Conservation (phyloP, 1,140 invertebrate genomes). For the Calliphora vicina region DNA sequence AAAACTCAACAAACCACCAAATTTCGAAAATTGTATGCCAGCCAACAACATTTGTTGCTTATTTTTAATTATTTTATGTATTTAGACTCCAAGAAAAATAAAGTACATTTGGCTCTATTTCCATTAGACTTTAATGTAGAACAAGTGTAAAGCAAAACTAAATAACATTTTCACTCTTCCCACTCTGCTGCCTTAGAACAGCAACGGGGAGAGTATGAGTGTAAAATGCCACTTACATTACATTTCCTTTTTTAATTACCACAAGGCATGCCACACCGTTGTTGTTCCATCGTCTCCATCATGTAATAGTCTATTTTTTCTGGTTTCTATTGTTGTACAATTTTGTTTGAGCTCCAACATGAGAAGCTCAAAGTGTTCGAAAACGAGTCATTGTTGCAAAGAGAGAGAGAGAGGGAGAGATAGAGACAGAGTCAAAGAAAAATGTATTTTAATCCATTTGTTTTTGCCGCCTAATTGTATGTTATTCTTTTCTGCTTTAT, state of each 20-base stretch:
- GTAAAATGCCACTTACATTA: background rate
- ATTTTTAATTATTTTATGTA: background rate
- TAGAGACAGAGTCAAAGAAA: background rate
- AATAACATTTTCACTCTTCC: background rate
- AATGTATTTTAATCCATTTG: background rate
- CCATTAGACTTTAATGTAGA: background rate
- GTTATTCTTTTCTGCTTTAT: background rate
- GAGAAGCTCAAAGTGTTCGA: no score
- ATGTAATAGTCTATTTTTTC: background rate
- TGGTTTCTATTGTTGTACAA: background rate
- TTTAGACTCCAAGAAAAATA: background rate
- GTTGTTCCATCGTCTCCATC: background rate
- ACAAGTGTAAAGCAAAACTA: background rate
- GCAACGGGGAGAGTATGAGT: background rate
- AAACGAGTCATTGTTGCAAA: no score
- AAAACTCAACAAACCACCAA: background rate
- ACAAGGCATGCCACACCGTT: background rate
- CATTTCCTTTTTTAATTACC: background rate
- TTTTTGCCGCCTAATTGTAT: background rate
- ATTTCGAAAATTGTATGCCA: background rate
- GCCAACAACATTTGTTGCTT: background rate
- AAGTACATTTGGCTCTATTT: background rate
- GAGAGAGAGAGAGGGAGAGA: no score
- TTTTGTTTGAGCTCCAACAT: no score
- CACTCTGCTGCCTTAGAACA: background rate